These are phyloP conservation scores for Callaeas wilsoni DNA, from an alignment of 2,113 vertebrate species.

Conservation along the genomic window DNA sequence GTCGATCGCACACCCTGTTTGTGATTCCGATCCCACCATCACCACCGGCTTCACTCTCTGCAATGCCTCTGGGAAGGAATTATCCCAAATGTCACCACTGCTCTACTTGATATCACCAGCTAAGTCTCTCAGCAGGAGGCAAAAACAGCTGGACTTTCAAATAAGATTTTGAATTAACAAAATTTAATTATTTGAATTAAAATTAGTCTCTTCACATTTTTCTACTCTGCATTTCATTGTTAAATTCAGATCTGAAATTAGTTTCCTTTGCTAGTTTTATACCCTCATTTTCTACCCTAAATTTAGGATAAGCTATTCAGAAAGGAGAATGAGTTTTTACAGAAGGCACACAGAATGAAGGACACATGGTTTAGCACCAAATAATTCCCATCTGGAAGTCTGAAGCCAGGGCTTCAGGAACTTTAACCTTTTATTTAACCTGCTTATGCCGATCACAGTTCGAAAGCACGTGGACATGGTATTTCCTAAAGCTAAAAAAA, in stretches of 20 bases:
- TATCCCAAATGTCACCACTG: not conserved
- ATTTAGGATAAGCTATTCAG: not conserved
- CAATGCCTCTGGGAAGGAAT: not conserved
- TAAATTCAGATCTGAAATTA: not conserved
- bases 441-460: not conserved
- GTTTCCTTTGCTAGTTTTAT: not conserved
- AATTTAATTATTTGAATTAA: not conserved
- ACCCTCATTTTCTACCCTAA: not conserved
- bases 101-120: not conserved
- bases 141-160: not conserved
- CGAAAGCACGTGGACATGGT: not conserved
- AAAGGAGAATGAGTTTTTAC: not conserved
- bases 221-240: not conserved
- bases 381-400: constrained; percentile 37
- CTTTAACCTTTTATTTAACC: constrained; percentile 29
- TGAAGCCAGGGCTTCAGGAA: constrained; percentile 10
- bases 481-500: constrained; percentile 10
- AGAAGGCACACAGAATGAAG: not conserved
- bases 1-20: not conserved
- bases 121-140: not conserved
- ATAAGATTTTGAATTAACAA: not conserved
- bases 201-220: not conserved
- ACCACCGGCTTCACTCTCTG: not conserved
- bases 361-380: not conserved
- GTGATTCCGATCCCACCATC: not conserved